Percentiles rank a stretch among this genome's conserved stretches.
These are phyloP conservation scores for Mesoclemmys tuberculata DNA, from an alignment of 2,113 vertebrate genomes.

Conservation along the genomic window DNA sequence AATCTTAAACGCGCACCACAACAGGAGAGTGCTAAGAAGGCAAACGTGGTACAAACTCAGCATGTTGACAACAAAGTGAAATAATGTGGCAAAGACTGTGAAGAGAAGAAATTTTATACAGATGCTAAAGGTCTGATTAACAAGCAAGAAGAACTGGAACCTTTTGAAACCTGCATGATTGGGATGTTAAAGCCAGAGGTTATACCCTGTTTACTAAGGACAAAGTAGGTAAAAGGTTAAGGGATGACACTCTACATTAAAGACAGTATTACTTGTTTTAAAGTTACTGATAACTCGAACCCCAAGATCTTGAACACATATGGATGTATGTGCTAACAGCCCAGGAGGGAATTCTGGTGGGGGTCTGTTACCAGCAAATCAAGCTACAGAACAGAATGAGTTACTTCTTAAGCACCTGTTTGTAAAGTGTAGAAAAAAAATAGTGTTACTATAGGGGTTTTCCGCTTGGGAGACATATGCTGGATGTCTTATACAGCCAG, in stretches of 20 bases:
- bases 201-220: not conserved
- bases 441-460: not conserved
- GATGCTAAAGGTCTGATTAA: not conserved
- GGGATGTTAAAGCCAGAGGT: not conserved
- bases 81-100: not conserved
- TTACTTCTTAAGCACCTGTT: not conserved
- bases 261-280: not conserved
- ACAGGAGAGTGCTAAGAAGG: not conserved
- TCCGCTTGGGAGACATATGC: not conserved
- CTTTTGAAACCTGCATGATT: not conserved
- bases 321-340: not conserved
- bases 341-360: not conserved
- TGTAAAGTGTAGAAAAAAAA: not conserved
- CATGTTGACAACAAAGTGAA: not conserved
- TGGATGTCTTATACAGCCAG: not conserved
- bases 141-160: not conserved
- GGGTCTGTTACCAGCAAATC: not conserved
- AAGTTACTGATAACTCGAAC: not conserved
- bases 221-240: not conserved
- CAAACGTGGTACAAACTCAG: not conserved
- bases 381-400: not conserved
- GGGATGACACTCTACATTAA: not conserved
- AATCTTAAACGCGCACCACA: not conserved
- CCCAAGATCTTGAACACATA: not conserved
- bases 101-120: not conserved